phyloP scores from a whole-genome alignment of 2,113 vertebrate species.

The Herpetotheres cachinnans region DNA sequence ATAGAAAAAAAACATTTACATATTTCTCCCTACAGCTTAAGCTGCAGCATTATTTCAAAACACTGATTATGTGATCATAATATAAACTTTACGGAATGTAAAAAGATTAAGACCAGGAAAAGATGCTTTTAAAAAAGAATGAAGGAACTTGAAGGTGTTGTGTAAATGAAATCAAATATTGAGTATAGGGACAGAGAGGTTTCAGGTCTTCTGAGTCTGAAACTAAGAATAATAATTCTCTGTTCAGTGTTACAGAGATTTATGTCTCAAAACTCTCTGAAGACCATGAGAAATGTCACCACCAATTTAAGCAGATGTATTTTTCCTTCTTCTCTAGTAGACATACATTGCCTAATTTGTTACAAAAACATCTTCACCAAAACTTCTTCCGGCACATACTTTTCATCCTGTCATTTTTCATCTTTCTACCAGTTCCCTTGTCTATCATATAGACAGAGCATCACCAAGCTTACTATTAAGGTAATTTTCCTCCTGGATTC shows the following conservation, averaged over 20 bases:
- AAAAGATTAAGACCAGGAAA: background rate
- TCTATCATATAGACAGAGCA: background rate
- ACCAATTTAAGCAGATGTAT: background rate
- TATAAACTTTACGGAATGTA: background rate
- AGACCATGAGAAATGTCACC: background rate
- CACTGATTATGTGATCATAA: background rate
- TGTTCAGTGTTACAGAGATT: background rate
- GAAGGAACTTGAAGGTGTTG: background rate
- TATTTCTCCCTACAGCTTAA: background rate
- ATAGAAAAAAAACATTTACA: rapidly evolving
- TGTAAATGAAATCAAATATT: background rate
- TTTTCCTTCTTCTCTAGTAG: background rate
- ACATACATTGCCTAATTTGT: rapidly evolving
- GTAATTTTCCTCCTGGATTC: background rate
- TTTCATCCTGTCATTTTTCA: background rate
- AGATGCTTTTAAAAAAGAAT: background rate
- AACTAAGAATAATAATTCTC: background rate
- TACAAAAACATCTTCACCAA: background rate
- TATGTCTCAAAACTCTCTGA: background rate
- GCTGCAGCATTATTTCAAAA: background rate
- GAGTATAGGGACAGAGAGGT: background rate
- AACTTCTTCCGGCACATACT: background rate
- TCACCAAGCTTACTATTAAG: background rate
- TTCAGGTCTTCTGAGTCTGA: background rate
- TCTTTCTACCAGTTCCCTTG: background rate